Evolutionary conservation across 1,140 invertebrate genomes (phyloP), one percentile per base, ranked within the genome.

Genomic region (Calliphora vicina): DNA sequence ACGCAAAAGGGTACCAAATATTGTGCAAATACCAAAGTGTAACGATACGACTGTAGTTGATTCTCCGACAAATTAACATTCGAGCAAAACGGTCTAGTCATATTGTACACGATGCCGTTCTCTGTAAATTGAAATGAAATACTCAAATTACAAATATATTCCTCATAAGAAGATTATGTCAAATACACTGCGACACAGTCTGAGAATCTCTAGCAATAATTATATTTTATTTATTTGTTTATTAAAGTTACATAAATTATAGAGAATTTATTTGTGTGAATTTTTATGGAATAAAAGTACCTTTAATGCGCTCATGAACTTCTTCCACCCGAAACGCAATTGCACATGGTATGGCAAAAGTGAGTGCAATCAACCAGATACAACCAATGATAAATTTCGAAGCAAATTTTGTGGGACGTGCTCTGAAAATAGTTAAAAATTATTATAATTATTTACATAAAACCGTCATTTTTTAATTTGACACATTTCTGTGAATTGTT

Each of bases 1-100:
- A 97, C 93, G 81, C 92, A 92, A 29, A 97, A 91, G 1, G 96
- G 96, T 27, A 95, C 93, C 50, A 96, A 90, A 89, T 97, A 97
- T 91, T 97, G 94, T 25, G 91, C 87, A 84, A 92, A 88, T 2
- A 94, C 92, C 67, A 95, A 86, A 0, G 92, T 86, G 23, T 92
- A 91, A 5, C 92, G 87, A 88, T 94, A 95, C 1, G 90, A 90
- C 84, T 92, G 87, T 91, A 94, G 91, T n/a, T 92, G 88, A n/a
- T 90, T 85, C 1, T 92, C 87, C 2, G 92, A 91, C 2, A 95
- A 87, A 81, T 92, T 92, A 6, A 91, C 90, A 85, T 93, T 93
- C 50, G 88, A 86, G 84, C 94, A 95, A 85, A 94, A 93, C 6
- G 93, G 93, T 82, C 93, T 85, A 26, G 89, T 90, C 61, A 89